Conservation (phyloP, 2,888 invertebrate genomes). For the Spodoptera littoralis region DNA sequence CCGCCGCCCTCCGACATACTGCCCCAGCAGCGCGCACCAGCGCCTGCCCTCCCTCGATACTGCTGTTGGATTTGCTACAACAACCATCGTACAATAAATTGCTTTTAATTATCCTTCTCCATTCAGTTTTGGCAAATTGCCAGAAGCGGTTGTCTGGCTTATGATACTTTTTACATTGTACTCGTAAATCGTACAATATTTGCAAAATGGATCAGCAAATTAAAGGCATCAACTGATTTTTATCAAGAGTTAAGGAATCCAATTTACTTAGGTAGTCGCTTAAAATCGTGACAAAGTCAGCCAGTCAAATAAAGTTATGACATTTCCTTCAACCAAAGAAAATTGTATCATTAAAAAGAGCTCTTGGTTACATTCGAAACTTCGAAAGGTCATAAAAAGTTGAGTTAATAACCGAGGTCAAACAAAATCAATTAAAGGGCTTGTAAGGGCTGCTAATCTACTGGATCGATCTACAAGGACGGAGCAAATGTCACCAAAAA, state of each 20-base stretch:
- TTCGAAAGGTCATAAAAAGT: slow-evolving; percentile 10
- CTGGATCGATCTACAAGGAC: slow-evolving; percentile 32
- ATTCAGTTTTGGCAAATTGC: slow-evolving; percentile 26
- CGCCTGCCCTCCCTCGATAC: slow-evolving; percentile 77
- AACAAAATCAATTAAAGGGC: slow-evolving; percentile 33
- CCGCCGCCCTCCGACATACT: slow-evolving; percentile 86
- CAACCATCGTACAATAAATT: slow-evolving; percentile 7
- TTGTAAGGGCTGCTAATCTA: slow-evolving; percentile 25
- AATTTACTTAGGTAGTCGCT: neutral
- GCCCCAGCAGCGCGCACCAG: slow-evolving; percentile 79
- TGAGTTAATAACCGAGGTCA: slow-evolving; percentile 20
- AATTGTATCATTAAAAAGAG: neutral
- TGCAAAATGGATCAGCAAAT: neutral
- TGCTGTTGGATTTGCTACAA: slow-evolving; percentile 87
- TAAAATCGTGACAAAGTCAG: too few species aligned
- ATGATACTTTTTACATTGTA: slow-evolving; percentile 18
- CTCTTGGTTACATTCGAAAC: neutral
- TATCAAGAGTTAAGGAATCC: too few species aligned
- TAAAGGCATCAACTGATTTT: neutral
- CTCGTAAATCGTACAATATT: slow-evolving; percentile 28
- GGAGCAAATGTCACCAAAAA: slow-evolving; percentile 12
- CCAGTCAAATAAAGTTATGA: too few species aligned
- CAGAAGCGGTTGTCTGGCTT: slow-evolving; percentile 35
- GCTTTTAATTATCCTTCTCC: slow-evolving; percentile 1
- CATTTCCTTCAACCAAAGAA: too few species aligned